Evolutionary conservation across 2,888 invertebrate species (phyloP).

Genomic region (Calliopum simillimum): DNA sequence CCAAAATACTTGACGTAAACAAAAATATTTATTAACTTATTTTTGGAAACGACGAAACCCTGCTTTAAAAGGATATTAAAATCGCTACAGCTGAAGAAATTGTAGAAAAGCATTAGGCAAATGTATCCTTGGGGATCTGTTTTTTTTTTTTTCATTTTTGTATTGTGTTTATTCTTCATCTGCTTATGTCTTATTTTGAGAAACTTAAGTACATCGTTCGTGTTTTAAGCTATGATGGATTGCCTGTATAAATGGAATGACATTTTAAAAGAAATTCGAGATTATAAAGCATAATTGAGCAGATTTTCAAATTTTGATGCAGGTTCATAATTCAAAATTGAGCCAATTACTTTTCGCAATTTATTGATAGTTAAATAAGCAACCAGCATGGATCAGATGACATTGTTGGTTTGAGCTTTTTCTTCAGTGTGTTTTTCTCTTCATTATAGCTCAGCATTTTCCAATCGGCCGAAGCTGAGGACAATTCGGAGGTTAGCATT

Average conservation of each 20-base stretch:
- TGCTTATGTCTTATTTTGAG: not conserved
- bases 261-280: slow-evolving; percentile 22
- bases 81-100: slow-evolving; percentile 19
- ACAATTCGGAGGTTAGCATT: no score
- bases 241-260: slow-evolving; percentile 23
- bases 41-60: not conserved
- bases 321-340: no score
- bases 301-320: no score
- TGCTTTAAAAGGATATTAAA: slow-evolving; percentile 13
- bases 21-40: slow-evolving; percentile 1
- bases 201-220: not conserved
- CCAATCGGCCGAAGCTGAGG: no score
- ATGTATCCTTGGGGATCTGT: slow-evolving; percentile 37
- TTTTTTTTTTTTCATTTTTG: not conserved
- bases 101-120: slow-evolving; percentile 32
- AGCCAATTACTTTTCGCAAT: no score
- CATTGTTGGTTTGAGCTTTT: no score
- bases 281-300: slow-evolving; percentile 6
- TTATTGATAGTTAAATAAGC: no score
- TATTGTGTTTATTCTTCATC: not conserved
- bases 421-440: no score
- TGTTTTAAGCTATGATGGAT: slow-evolving; percentile 22
- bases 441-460: no score
- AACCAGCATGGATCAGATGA: no score
- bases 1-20: slow-evolving; percentile 6